phyloP scores from a whole-genome alignment of 2,797 vertebrate genomes.

The Eidolon dupreanum region DNA sequence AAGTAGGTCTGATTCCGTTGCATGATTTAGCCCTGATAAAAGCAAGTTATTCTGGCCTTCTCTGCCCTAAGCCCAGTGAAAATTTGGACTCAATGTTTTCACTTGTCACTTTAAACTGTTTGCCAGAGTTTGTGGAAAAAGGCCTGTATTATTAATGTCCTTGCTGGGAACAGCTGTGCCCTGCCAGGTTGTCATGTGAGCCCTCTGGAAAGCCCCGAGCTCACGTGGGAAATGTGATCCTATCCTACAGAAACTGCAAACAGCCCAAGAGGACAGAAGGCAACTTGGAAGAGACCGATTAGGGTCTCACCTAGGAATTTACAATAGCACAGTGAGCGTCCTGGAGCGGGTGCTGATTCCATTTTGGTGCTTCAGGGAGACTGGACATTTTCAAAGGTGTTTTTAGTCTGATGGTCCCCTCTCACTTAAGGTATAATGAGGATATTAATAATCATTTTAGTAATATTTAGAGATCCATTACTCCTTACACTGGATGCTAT shows the following conservation, averaged over 20 bases:
- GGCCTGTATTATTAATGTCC: conserved; percentile 74
- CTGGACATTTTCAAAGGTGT: background rate
- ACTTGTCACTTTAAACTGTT: conserved; percentile 71
- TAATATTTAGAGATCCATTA: background rate
- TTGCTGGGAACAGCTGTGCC: conserved; percentile 51
- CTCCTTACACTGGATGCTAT: background rate
- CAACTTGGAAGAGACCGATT: background rate
- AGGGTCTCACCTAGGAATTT: background rate
- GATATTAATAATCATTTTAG: background rate
- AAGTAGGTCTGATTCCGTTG: background rate
- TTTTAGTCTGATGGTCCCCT: background rate
- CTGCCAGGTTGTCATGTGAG: conserved; percentile 76
- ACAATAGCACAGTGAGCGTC: background rate
- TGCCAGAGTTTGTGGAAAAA: conserved; percentile 75
- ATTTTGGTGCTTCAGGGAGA: background rate
- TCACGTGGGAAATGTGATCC: conserved; percentile 66
- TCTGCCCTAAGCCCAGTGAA: conserved; percentile 18
- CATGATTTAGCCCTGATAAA: background rate
- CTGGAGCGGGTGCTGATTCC: background rate
- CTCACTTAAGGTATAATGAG: background rate
- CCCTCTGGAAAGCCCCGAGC: background rate
- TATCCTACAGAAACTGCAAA: background rate
- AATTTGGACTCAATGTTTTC: conserved; percentile 65
- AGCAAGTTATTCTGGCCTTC: conserved; percentile 40
- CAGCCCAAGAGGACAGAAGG: background rate